Evolutionary conservation across 2,888 invertebrate genomes (phyloP), one percentile per base, ranked within the genome.

Genomic region (Anoplius nigerrimus): DNA sequence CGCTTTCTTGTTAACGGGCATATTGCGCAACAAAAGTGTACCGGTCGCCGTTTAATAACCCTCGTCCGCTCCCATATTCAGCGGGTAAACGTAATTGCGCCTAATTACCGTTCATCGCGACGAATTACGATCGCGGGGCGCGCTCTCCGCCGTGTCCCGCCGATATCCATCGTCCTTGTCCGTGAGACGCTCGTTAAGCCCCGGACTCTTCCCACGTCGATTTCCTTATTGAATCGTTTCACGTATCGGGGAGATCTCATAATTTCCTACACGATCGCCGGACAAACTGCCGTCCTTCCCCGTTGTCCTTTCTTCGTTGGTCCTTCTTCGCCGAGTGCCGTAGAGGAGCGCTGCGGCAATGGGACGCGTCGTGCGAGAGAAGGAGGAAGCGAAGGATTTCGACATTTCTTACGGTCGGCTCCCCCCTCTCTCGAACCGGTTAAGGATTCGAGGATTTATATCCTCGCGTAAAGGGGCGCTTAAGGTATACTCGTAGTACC

Each of bases 391-490:
- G 69, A 62, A 69, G 75, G 75, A 74, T 75, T 82, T 77, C 79
- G 80, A 78, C 76, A 70, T 72, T 74, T 74, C 68, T 75, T 79
- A 74, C 69, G 65, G 62, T 43, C 67, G 69, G 66, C n/a, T n/a
- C n/a, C 74, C 71, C 65, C 76, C 68, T 69, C 34, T 34, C 75
- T 72, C 74, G 75, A 78, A 81, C 84, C 83, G 84, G 83, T 85
- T 84, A 79, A 79, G 81, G 80, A 83, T 84, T 81, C 77, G 77
- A 80, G 79, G 82, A 84, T 84, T 84, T 84, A 84, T 82, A 79
- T 81, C 81, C 75, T 71, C 72, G 76, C 74, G 79, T 76, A 79
- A 78, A 78, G 74, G 75, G 75, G 71, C 71, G 58, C 53, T 48
- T 48, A 24, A 53, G 53, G 53, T 24, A 53, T 53, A 24, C 53